phyloP scores from a whole-genome alignment of 2,888 invertebrate genomes.

The Drosophila mulleri region DNA sequence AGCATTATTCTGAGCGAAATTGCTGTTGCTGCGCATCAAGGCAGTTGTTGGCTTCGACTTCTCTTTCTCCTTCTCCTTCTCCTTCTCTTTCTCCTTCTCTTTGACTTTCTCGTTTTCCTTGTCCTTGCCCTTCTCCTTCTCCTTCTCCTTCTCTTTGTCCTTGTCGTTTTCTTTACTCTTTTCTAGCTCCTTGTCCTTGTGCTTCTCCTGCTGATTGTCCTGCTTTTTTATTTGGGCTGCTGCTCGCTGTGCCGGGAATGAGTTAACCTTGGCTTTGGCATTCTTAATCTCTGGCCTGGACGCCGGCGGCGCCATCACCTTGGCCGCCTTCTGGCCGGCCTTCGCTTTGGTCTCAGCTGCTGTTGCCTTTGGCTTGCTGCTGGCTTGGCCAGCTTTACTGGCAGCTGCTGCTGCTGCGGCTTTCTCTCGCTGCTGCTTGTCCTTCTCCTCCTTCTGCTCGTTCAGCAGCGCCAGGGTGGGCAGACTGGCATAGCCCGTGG shows the following conservation, averaged over 20 bases:
- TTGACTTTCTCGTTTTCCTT: constrained; percentile 30
- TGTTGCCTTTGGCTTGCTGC: constrained; percentile 11
- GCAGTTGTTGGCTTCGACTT: constrained; percentile 21
- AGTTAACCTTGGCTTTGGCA: constrained; percentile 84
- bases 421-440: constrained; percentile 48
- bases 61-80: constrained; percentile 32
- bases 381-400: constrained; percentile 14
- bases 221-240: constrained; percentile 40
- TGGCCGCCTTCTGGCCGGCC: constrained; percentile 20
- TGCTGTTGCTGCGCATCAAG: constrained; percentile 36
- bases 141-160: constrained; percentile 25
- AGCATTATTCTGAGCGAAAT: constrained; percentile 19
- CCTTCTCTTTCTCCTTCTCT: too few species aligned
- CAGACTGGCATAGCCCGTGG: constrained; percentile 92
- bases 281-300: constrained; percentile 82
- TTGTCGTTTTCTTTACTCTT: constrained; percentile 32
- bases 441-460: constrained; percentile 84
- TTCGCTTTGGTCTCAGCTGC: constrained; percentile 25
- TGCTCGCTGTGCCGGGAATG: constrained; percentile 71
- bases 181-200: constrained; percentile 19
- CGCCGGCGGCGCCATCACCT: constrained; percentile 39
- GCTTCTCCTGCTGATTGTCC: constrained; percentile 46
- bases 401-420: constrained; percentile 27
- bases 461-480: constrained; percentile 88
- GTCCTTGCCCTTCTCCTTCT: constrained; percentile 7